A percentile compares a stretch with the other conserved stretches of the same genome.
These are phyloP conservation scores for Hydrocynus forskahlii DNA, from an alignment of 2,797 vertebrate species.

Conservation along the genomic window DNA sequence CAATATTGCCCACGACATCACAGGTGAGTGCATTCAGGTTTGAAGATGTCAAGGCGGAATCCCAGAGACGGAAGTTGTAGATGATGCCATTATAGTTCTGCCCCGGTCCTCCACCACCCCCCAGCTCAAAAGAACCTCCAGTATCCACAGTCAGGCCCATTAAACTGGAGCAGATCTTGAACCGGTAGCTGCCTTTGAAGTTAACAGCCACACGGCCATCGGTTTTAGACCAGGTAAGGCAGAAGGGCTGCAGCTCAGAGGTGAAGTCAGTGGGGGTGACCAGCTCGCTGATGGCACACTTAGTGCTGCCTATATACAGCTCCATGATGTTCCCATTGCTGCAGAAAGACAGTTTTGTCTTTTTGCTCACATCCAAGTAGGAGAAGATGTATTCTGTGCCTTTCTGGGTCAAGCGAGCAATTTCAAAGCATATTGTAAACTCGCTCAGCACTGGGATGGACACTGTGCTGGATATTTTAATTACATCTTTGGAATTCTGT, in stretches of 20 bases:
- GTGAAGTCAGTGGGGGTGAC: conserved; percentile 76
- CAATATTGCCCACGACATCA: conserved; percentile 81
- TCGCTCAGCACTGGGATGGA: conserved; percentile 81
- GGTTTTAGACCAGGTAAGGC: conserved; percentile 80
- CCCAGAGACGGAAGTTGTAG: conserved; percentile 95
- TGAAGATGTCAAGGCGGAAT: conserved; percentile 78
- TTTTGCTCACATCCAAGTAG: conserved; percentile 67
- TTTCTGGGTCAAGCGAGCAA: conserved; percentile 69
- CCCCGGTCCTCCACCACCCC: conserved; percentile 66
- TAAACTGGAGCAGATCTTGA: conserved; percentile 69
- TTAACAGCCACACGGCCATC: conserved; percentile 71
- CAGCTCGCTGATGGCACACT: conserved; percentile 75
- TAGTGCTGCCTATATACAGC: conserved; percentile 69
- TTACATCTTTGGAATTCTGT: conserved; percentile 64
- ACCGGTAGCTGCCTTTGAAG: conserved; percentile 69
- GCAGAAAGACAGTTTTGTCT: conserved; percentile 75
- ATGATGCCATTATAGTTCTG: conserved; percentile 83
- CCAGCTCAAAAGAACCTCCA: conserved; percentile 81
- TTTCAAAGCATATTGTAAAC: conserved; percentile 91
- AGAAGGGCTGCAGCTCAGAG: conserved; percentile 79
- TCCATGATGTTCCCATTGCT: conserved; percentile 67
- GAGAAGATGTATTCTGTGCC: conserved; percentile 82
- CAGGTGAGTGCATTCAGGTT: conserved; percentile 84
- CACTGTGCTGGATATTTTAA: conserved; percentile 74
- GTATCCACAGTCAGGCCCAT: conserved; percentile 66